Conservation (phyloP, 2,888 invertebrate species). For the Hirudinaria manillensis region DNA sequence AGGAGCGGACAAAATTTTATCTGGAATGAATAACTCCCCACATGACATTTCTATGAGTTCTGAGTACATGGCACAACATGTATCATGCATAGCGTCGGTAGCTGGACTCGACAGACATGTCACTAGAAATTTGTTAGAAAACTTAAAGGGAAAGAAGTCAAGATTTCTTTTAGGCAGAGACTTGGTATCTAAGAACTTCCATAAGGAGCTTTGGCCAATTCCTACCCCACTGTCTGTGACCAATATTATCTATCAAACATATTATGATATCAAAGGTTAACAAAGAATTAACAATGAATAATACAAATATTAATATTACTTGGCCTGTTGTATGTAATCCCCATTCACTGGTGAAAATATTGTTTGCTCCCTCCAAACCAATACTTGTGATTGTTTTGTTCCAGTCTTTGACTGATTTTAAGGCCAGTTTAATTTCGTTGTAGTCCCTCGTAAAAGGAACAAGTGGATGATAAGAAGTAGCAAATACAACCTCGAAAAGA, state of each 20-base stretch:
- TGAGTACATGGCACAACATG: constrained; percentile 56
- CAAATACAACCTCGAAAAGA: constrained; percentile 54
- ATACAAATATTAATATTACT: constrained; percentile 36
- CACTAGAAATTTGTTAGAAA: background rate
- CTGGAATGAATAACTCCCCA: constrained; percentile 49
- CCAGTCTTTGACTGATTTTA: constrained; percentile 52
- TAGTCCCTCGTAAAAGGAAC: constrained; percentile 84
- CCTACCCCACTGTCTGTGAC: constrained; percentile 73
- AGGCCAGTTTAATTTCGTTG: constrained; percentile 69
- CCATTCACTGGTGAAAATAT: constrained; percentile 79
- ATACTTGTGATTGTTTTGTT: constrained; percentile 70
- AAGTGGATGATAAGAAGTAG: constrained; percentile 55
- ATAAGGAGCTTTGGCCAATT: constrained; percentile 63
- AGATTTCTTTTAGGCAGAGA: background rate
- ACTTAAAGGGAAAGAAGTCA: background rate
- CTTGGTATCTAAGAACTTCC: background rate
- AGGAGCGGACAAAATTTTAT: constrained; percentile 45
- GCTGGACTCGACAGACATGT: background rate
- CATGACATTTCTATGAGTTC: constrained; percentile 62
- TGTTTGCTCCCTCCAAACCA: constrained; percentile 72
- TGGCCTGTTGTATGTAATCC: constrained; percentile 76
- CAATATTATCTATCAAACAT: constrained; percentile 60
- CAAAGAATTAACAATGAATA: background rate
- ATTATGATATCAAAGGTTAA: background rate
- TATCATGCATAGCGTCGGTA: background rate